Percentiles rank a stretch among this genome's conserved stretches.
phyloP scores from a whole-genome alignment of 2,888 invertebrate genomes.

The Eilema griseolum region DNA sequence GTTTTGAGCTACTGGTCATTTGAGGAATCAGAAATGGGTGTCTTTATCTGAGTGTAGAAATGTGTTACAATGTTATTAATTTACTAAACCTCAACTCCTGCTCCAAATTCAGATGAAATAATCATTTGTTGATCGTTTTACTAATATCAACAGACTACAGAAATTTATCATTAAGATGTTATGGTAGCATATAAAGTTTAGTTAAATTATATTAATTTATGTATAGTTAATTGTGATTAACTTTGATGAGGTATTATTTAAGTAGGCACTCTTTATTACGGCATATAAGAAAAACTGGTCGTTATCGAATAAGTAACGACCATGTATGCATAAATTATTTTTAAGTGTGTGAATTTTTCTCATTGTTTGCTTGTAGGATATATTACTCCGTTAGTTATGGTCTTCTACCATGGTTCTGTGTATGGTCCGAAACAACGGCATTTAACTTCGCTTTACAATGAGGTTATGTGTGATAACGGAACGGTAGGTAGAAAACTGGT shows the following conservation, averaged over 20 bases:
- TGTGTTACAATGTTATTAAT: no score
- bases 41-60: no score
- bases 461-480: neutral
- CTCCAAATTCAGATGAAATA: no score
- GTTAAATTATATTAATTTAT: neutral
- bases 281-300: neutral
- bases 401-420: neutral
- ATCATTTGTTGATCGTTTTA: no score
- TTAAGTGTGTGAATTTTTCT: neutral
- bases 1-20: no score
- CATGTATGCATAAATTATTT: neutral
- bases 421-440: neutral
- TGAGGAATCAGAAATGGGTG: no score
- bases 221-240: neutral
- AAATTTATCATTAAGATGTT: neutral
- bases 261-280: no score
- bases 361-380: conserved; percentile 1
- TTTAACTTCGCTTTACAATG: neutral
- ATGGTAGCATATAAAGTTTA: neutral
- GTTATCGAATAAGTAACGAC: neutral
- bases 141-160: no score
- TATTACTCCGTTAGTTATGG: neutral
- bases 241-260: neutral
- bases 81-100: no score
- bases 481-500: neutral